These are phyloP conservation scores for Mesocentrotus franciscanus DNA, from an alignment of 53 echinoderm and acorn worm species.

Conservation along the genomic window DNA sequence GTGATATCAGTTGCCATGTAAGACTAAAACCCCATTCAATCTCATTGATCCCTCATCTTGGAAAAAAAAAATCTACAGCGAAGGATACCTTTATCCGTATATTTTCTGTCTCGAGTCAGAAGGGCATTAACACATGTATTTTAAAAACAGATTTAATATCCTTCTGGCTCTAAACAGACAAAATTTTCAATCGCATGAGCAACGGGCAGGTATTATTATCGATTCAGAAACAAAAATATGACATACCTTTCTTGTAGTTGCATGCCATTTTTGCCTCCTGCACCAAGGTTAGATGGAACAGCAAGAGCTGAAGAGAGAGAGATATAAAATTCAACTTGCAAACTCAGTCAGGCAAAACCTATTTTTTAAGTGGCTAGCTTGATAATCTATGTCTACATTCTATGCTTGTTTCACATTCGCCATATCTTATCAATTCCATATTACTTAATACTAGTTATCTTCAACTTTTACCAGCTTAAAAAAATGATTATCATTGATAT, in stretches of 20 bases:
- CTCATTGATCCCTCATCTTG: neutral
- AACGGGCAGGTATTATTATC: neutral
- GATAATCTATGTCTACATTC: neutral
- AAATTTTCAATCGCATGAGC: neutral
- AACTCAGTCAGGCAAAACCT: neutral
- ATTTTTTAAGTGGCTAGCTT: neutral
- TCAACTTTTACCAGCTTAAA: no score
- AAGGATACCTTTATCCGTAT: neutral
- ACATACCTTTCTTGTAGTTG: constrained; percentile 58
- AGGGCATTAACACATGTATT: no score
- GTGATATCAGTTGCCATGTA: neutral
- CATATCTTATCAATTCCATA: no score
- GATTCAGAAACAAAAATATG: neutral
- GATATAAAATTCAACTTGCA: constrained; percentile 10
- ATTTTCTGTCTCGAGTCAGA: no score
- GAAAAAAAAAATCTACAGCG: neutral
- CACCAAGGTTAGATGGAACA: constrained; percentile 66
- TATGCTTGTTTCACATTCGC: neutral
- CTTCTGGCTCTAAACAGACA: neutral
- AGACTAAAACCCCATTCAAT: neutral
- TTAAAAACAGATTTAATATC: no score
- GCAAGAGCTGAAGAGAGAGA: constrained; percentile 65
- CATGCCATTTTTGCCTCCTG: constrained; percentile 49
- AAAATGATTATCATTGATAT: no score
- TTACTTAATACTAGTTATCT: no score